Base-by-base conservation (phyloP, 2,888 invertebrate genomes). In the Pristionchus entomophagus region DNA sequence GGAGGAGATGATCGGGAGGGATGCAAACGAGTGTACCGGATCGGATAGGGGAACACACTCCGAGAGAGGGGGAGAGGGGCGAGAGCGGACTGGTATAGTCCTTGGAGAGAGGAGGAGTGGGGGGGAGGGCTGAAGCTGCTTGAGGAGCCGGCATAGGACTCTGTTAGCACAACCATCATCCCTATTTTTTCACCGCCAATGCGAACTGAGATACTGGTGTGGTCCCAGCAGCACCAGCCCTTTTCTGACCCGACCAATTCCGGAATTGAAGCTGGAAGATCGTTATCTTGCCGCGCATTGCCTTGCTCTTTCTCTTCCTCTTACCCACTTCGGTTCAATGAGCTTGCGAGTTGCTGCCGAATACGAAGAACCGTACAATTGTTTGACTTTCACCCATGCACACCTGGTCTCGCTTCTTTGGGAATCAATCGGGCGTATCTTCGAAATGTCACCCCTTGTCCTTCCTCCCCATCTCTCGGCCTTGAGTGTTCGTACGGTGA, bases 21-120 rank as follows among this genome's bases (percentile, higher is more conserved):
- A n/a, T n/a, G n/a, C n/a, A n/a, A 41, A 73, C 41, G 41, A n/a
- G 41, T 73, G 73, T 41, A 41, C 41, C 73, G 73, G 73, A 73
- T 73, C 73, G 73, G 12, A 10, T 26, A 45, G 10, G n/a, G n/a
- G 69, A 41, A 41, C 69, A n/a, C 5, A 5, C 56, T 45, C 5
- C n/a, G 19, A 14, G 10, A 22, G 69, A 29, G 49, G 77, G 2
- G 49, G n/a, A 51, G 65, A 65, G 6, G 49, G 49, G 32, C 1
- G 2, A 38, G 49, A 78, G n/a, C 78, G 29, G 49, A 32, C 51
- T 38, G 73, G 73, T 41, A 73, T 73, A 45, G 73, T 73, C n/a
- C 38, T 65, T 17, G 56, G 56, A 56, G 45, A 22, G 17, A 56
- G 56, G 56, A 56, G 56, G 22, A 56, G 56, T 22, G 49, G 49